Evolutionary conservation across 2,113 vertebrate species (phyloP).

Genomic region (Zeus faber): DNA sequence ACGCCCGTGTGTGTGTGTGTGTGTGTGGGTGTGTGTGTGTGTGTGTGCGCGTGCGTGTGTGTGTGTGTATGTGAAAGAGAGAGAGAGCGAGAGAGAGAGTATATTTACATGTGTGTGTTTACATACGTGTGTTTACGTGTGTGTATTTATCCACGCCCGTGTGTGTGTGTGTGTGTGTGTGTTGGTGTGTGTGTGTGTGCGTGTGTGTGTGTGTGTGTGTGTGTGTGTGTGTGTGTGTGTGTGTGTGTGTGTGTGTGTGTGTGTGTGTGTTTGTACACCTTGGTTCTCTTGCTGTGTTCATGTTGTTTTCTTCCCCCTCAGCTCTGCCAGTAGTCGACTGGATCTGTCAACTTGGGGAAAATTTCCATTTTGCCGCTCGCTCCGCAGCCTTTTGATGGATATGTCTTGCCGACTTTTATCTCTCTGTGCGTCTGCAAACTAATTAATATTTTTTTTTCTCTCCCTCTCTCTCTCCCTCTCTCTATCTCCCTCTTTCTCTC

Average conservation of each 20-base stretch:
- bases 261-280: not conserved
- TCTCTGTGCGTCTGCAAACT: slow-evolving; percentile 91
- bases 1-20: not conserved
- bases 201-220: not conserved
- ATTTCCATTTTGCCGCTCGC: slow-evolving; percentile 93
- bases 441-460: slow-evolving; percentile 87
- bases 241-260: not conserved
- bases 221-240: not conserved
- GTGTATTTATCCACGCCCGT: too few relatives aligned
- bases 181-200: not conserved
- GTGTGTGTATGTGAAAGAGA: not conserved
- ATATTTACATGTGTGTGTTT: slow-evolving; percentile 20
- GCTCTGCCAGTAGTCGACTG: slow-evolving; percentile 82
- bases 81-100: not conserved
- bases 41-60: not conserved
- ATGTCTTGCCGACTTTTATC: slow-evolving; percentile 91
- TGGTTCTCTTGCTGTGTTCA: not conserved
- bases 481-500: slow-evolving; percentile 70
- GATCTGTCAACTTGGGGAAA: slow-evolving; percentile 91
- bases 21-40: not conserved
- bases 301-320: slow-evolving; percentile 78
- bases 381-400: slow-evolving; percentile 89
- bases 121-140: slow-evolving; percentile 23
- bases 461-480: slow-evolving; percentile 7
- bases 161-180: not conserved